Percentiles rank a stretch among this genome's conserved stretches.
Evolutionary conservation across 1,140 invertebrate genomes (phyloP).

Genomic region (Brachionus rubens): DNA sequence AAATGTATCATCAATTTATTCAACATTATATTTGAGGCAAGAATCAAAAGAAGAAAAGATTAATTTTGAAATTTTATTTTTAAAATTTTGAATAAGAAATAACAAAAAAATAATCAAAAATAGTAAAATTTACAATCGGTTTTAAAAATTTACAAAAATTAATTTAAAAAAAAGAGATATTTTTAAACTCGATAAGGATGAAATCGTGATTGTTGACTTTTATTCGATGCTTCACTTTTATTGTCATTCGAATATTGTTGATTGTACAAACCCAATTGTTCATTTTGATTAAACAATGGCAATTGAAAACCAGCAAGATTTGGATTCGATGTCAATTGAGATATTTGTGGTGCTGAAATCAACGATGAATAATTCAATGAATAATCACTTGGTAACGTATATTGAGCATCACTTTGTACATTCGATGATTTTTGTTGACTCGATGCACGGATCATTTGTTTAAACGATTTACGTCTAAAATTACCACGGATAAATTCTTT

Average conservation of each 20-base stretch:
- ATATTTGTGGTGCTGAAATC: constrained; percentile 1
- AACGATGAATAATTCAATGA: neutral
- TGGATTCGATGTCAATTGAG: neutral
- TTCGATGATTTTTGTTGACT: constrained; percentile 7
- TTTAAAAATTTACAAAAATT: constrained; percentile 13
- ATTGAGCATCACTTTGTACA: neutral
- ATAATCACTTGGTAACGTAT: neutral
- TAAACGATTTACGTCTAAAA: constrained; percentile 26
- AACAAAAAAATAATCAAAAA: neutral
- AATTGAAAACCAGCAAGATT: constrained; percentile 6
- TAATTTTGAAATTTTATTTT: too few relatives aligned
- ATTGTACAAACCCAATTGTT: constrained; percentile 18
- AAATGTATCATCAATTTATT: too few relatives aligned
- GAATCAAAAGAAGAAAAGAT: too few relatives aligned
- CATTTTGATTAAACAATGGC: neutral
- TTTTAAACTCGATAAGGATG: constrained; percentile 9
- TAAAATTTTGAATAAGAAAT: neutral
- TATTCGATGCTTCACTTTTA: too few relatives aligned
- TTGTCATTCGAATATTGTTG: neutral
- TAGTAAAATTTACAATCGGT: constrained; percentile 16
- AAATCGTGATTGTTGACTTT: neutral
- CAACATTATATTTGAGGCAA: too few relatives aligned
- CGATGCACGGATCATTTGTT: constrained; percentile 12
- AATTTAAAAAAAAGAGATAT: neutral
- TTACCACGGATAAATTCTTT: constrained; percentile 37